Base-by-base conservation (phyloP, 2,797 vertebrate species). In the Smutsia temminckii region DNA sequence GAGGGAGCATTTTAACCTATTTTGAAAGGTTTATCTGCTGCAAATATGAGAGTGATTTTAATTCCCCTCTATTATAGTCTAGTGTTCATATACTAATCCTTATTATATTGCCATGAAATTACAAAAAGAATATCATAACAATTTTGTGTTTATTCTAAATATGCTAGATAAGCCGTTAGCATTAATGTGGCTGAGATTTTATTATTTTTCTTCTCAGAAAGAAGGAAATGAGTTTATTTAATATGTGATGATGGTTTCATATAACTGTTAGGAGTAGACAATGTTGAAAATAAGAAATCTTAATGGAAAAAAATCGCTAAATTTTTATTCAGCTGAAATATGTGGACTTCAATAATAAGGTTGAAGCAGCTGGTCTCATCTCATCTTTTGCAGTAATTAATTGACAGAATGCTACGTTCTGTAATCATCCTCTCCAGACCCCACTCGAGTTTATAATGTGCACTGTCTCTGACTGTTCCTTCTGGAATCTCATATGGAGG, bases 21-120 rank as follows among this genome's bases (percentile, higher is more conserved):
- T 98, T 98, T 98, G 95, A 97, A 97, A 98, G 87, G 81, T 98
- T 98, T 98, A 97, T 97, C 96, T 98, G 71, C 79, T 97, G 75
- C 94, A 95, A 92, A 96, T 96, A 97, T 92, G 96, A 97, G 78
- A 95, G 83, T 96, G 80, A 97, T 98, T 98, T 98, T 97, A 98
- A 98, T 98, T 98, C 84, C 84, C 94, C 93, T 90, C 49, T 97
- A 98, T 98, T 98, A 98, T 97, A 97, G 96, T 89, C 95, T 96
- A 87, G 75, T 96, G 96, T 81, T 97, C 95, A 95, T 81, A 92
- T 95, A 97, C 95, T 98, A 98, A 98, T 98, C 97, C 97, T 97
- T 92, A 97, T 97, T 98, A 97, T 34, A 95, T 96, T 98, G 95
- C 94, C 91, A 98, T 95, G 94, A 98, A 98, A 96, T 97, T 96